A percentile compares a stretch with the other conserved stretches of the same genome.
Evolutionary conservation across 2,113 vertebrate species (phyloP).

Genomic region (Sciurus niger): DNA sequence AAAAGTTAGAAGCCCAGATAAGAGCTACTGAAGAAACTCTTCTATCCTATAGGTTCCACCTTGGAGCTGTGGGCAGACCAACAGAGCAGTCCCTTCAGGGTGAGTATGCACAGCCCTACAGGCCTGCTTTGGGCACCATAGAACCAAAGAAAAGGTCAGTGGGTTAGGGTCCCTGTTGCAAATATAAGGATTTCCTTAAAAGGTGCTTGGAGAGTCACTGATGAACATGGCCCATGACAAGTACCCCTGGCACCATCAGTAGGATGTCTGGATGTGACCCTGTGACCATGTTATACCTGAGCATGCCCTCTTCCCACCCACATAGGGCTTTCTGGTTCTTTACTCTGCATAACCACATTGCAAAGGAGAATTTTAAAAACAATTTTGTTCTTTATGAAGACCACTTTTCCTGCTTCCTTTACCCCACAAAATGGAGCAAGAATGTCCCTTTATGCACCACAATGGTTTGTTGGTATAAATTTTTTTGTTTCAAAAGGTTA

Average conservation of each 20-base stretch:
- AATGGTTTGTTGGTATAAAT: slow-evolving; percentile 81
- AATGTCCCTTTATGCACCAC: slow-evolving; percentile 81
- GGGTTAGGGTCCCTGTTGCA: not conserved
- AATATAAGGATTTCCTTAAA: not conserved
- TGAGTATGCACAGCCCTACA: not conserved
- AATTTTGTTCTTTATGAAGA: slow-evolving; percentile 17
- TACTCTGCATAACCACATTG: not conserved
- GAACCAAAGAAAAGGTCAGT: not conserved
- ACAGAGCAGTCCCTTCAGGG: not conserved
- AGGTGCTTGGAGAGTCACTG: not conserved
- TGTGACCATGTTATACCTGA: not conserved
- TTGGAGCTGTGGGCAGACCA: not conserved
- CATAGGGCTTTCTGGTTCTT: not conserved
- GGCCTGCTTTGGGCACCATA: not conserved
- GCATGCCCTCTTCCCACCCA: not conserved
- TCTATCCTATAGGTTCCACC: not conserved
- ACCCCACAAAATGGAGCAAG: slow-evolving; percentile 48
- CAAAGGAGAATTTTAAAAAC: not conserved
- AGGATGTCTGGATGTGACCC: not conserved
- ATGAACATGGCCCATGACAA: not conserved
- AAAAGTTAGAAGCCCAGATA: not conserved
- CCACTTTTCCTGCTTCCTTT: slow-evolving; percentile 61
- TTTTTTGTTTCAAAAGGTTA: slow-evolving; percentile 80
- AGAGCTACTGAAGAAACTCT: not conserved
- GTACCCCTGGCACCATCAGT: not conserved